Conservation (phyloP, 2,113 vertebrate species). For the Oreocharis arfaki region DNA sequence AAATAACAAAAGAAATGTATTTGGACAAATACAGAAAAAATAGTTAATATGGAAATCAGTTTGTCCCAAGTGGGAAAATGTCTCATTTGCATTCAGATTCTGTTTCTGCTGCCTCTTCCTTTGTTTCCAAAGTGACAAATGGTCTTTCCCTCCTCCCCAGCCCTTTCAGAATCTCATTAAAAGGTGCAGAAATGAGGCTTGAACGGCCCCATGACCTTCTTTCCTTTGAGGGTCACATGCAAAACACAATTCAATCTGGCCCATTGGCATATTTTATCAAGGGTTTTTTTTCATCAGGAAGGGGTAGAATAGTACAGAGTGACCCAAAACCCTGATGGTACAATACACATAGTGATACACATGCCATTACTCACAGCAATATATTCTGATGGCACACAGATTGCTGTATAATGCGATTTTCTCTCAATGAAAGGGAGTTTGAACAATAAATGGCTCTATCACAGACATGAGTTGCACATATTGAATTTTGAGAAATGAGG, state of each 20-base stretch:
- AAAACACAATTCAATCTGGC: slow-evolving; percentile 44
- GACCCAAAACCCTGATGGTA: neutral
- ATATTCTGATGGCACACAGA: neutral
- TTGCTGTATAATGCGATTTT: neutral
- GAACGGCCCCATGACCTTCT: neutral
- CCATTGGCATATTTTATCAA: slow-evolving; percentile 21
- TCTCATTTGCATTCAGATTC: slow-evolving; percentile 60
- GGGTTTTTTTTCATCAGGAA: neutral
- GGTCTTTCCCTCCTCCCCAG: neutral
- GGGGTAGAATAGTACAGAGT: neutral
- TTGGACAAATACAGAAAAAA: slow-evolving; percentile 1
- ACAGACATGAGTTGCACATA: neutral
- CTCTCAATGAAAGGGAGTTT: neutral
- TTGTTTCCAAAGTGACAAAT: slow-evolving; percentile 64
- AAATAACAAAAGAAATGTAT: neutral
- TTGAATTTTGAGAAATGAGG: slow-evolving; percentile 16
- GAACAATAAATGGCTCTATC: slow-evolving; percentile 29
- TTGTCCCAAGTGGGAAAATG: slow-evolving; percentile 13
- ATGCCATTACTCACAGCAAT: neutral
- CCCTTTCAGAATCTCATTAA: slow-evolving; percentile 57
- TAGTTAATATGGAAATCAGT: slow-evolving; percentile 47
- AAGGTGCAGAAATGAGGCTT: slow-evolving; percentile 36
- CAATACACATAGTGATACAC: neutral
- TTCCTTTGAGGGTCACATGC: slow-evolving; percentile 19
- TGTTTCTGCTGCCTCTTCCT: slow-evolving; percentile 46